Evolutionary conservation across 2,888 invertebrate genomes (phyloP), one percentile per base, ranked within the genome.

Genomic region (Eupeodes luniger): DNA sequence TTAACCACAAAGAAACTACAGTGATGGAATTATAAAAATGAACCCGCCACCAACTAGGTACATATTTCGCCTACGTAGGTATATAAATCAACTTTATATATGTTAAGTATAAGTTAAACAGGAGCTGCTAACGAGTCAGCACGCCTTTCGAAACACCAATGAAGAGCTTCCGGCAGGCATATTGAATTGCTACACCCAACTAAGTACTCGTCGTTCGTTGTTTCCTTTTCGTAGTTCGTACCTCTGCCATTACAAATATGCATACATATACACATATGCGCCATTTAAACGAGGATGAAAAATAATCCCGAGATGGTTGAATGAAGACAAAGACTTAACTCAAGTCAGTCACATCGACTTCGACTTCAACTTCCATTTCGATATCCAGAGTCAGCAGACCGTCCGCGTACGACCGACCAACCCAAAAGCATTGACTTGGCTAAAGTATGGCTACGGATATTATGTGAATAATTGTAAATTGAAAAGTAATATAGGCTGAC

Each of bases 121-220:
- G 87, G 79, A 87, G 83, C 86, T 76, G 83, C 75, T 76, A 76
- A 83, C 83, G 83, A 80, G 83, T 69, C 80, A 81, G 74, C 84
- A 88, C 88, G 81, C 85, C 81, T 83, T 62, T 85, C 75, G 85
- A 84, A 88, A 85, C 59, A 74, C 81, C 78, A 88, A 88, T 88
- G 84, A 81, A 75, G 84, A 85, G 81, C 81, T 88, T 88, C 88
- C 88, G 88, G 84, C 81, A 88, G 53, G 55, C 55, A 44, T 64
- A 55, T 55, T 64, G 51, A 57, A 77, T 64, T 55, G 76, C 64
- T 51, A 12, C 40, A 51, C 40, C 53, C 11, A 34, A 70, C 36
- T 16, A 16, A 67, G 57, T 69, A 51, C 59, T 4, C 34, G 2
- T 57, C 1, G 67, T 67, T 40, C 40, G 9, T 40, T 40, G 6